Evolutionary conservation across 1,140 invertebrate genomes (phyloP).

Genomic region (Telenomus remus): DNA sequence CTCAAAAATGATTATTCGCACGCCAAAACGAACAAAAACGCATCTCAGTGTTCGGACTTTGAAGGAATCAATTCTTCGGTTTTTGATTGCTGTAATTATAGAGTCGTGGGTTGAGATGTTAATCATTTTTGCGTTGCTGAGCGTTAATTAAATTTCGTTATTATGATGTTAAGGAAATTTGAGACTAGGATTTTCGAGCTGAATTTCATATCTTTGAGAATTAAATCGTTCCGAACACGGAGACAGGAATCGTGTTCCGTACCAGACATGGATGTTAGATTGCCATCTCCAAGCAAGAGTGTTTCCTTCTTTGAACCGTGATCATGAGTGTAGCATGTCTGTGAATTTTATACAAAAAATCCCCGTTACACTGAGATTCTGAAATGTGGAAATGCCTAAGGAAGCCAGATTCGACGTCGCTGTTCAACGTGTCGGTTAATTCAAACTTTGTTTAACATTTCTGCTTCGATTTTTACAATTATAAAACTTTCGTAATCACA

Average conservation of each 20-base stretch:
- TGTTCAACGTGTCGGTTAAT: background rate
- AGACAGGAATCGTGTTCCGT: constrained; percentile 10
- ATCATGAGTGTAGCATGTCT: constrained; percentile 22
- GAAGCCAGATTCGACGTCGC: constrained; percentile 8
- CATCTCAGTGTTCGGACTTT: too few relatives aligned
- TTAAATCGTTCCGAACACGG: constrained; percentile 6
- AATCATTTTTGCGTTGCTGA: too few relatives aligned
- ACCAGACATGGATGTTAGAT: constrained; percentile 24
- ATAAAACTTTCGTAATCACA: too few relatives aligned
- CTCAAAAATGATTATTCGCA: background rate
- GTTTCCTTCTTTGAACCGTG: constrained; percentile 21
- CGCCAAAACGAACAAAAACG: background rate
- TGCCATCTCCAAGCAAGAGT: constrained; percentile 25
- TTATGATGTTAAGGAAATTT: too few relatives aligned
- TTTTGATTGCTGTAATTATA: too few relatives aligned
- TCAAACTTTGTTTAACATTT: background rate
- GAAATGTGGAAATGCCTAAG: constrained; percentile 36
- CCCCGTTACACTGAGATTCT: constrained; percentile 43
- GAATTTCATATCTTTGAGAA: background rate
- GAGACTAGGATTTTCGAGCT: too few relatives aligned
- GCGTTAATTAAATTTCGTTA: too few relatives aligned
- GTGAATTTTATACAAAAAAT: constrained; percentile 27
- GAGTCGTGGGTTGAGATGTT: too few relatives aligned
- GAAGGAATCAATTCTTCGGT: too few relatives aligned
- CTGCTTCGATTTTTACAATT: too few relatives aligned